phyloP scores from a whole-genome alignment of 2,797 vertebrate species.

The Rhinatrema bivittatum region DNA sequence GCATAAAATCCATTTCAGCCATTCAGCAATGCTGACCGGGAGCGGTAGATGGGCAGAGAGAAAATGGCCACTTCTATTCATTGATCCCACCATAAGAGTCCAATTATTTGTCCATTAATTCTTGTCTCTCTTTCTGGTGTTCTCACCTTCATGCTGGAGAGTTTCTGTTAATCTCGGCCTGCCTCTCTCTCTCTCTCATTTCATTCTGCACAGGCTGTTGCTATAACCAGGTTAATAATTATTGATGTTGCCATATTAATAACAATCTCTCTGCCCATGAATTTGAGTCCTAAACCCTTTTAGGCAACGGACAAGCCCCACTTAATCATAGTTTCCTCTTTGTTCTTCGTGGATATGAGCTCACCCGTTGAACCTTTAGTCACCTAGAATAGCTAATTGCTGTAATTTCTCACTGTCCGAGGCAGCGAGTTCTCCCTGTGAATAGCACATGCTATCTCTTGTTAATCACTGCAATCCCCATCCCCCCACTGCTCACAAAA shows the following conservation, averaged over 20 bases:
- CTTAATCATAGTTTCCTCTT: constrained; percentile 34
- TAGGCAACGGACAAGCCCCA: constrained; percentile 12
- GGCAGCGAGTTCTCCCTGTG: constrained; percentile 17
- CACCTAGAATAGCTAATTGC: constrained; percentile 35
- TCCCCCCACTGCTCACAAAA: constrained; percentile 10
- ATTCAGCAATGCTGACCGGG: too few species aligned
- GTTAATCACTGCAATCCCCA: constrained; percentile 26
- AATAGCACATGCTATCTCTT: constrained; percentile 26
- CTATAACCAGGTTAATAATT: constrained; percentile 25
- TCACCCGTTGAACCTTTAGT: constrained; percentile 41
- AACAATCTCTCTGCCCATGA: constrained; percentile 18
- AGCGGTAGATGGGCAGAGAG: too few species aligned
- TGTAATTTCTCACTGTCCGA: constrained; percentile 41
- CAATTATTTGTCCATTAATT: constrained; percentile 36
- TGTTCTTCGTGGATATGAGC: constrained; percentile 17
- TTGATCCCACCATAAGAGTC: too few species aligned
- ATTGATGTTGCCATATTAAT: too few species aligned
- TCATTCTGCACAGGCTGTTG: constrained; percentile 31
- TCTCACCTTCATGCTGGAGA: constrained; percentile 21
- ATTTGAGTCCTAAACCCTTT: constrained; percentile 14
- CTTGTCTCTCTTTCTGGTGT: constrained; percentile 20
- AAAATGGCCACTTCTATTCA: too few species aligned
- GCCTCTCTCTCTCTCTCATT: constrained; percentile 18
- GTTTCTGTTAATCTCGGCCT: constrained; percentile 26
- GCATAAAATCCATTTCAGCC: too few species aligned